A percentile compares a stretch with the other conserved stretches of the same genome.
These are phyloP conservation scores for Pogonognathellus flavescens DNA, from an alignment of 1,140 invertebrate genomes.

Conservation along the genomic window DNA sequence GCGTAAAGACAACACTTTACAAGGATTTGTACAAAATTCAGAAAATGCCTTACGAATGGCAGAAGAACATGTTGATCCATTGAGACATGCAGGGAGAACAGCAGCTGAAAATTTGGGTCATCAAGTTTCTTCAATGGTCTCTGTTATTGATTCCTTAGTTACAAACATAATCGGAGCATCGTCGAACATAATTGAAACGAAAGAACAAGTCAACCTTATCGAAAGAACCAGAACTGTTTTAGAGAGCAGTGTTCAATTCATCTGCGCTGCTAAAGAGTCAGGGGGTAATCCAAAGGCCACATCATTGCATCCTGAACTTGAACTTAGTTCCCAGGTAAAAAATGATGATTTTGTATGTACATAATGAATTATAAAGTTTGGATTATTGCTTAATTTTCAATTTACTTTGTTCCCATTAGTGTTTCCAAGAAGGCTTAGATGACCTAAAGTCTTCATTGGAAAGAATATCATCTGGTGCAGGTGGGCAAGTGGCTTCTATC, in stretches of 20 bases:
- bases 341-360: conserved; percentile 18
- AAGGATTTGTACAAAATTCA: conserved; percentile 81
- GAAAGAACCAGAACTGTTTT: conserved; percentile 95
- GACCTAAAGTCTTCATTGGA: conserved; percentile 65
- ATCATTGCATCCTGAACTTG: conserved; percentile 64
- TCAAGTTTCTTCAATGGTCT: conserved; percentile 82
- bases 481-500: conserved; percentile 89
- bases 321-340: conserved; percentile 64
- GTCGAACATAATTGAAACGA: conserved; percentile 89
- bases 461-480: conserved; percentile 67
- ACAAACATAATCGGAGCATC: conserved; percentile 87
- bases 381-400: neutral
- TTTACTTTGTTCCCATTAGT: conserved; percentile 52
- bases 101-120: conserved; percentile 96
- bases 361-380: no score
- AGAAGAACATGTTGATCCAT: conserved; percentile 83
- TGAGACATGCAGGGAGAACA: conserved; percentile 85
- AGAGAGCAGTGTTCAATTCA: conserved; percentile 88
- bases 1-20: conserved; percentile 81
- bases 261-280: conserved; percentile 88
- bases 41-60: conserved; percentile 63
- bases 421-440: conserved; percentile 67
- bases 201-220: conserved; percentile 88
- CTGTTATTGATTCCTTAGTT: conserved; percentile 88
- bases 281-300: conserved; percentile 87